Evolutionary conservation across 2,797 vertebrate species (phyloP).

Genomic region (Acipenser oxyrinchus): DNA sequence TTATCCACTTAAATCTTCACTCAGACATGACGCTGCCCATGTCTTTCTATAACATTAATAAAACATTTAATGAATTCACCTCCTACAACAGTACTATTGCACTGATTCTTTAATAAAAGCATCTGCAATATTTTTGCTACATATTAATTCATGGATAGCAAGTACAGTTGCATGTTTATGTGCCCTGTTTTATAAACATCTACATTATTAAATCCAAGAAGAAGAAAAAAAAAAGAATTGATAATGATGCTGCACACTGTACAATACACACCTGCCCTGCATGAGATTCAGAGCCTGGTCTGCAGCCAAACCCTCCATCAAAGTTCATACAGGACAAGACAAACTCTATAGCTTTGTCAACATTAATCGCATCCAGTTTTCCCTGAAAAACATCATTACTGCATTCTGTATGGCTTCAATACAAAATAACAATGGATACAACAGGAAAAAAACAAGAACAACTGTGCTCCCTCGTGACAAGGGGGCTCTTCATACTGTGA

Average conservation of each 20-base stretch:
- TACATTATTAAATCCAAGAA: neutral
- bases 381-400: slow-evolving; percentile 51
- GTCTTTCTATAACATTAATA: too few relatives aligned
- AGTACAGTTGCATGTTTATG: slow-evolving; percentile 3
- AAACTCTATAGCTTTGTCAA: slow-evolving; percentile 86
- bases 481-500: too few relatives aligned
- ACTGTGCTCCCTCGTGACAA: neutral
- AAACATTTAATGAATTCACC: too few relatives aligned
- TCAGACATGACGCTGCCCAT: too few relatives aligned
- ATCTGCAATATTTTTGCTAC: too few relatives aligned
- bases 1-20: neutral
- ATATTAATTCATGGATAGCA: neutral
- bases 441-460: neutral
- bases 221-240: neutral
- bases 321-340: slow-evolving; percentile 97
- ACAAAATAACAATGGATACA: neutral
- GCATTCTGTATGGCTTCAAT: neutral
- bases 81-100: too few relatives aligned
- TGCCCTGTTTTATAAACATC: neutral
- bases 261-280: slow-evolving; percentile 80
- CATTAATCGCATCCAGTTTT: slow-evolving; percentile 75
- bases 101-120: too few relatives aligned
- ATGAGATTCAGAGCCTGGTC: slow-evolving; percentile 95
- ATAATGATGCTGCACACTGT: neutral
- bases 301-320: slow-evolving; percentile 94